A percentile compares a stretch with the other conserved stretches of the same genome.
These are phyloP conservation scores for Deroplatys truncata DNA, from an alignment of 2,888 invertebrate species.

Conservation along the genomic window DNA sequence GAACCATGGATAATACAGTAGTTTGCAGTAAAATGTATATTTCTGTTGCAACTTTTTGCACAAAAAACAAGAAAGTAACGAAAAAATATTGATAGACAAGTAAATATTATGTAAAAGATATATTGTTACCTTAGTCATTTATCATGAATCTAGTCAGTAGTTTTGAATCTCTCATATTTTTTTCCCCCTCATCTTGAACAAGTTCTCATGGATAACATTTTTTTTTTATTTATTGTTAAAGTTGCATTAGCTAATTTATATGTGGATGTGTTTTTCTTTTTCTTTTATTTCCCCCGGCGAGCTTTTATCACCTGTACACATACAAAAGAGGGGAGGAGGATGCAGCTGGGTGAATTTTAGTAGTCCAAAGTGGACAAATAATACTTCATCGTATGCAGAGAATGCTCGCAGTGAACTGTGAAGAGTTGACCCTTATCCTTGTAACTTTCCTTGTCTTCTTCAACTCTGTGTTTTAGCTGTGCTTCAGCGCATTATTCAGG, in stretches of 20 bases:
- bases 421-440: neutral
- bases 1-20: slow-evolving; percentile 12
- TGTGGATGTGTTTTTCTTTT: slow-evolving; percentile 1
- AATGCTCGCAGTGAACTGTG: slow-evolving; percentile 15
- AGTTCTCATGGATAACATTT: neutral
- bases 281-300: neutral
- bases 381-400: slow-evolving; percentile 16
- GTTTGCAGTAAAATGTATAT: slow-evolving; percentile 15
- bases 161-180: slow-evolving; percentile 18
- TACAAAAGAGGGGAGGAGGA: slow-evolving; percentile 19
- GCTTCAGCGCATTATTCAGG: slow-evolving; percentile 2
- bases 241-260: slow-evolving; percentile 15
- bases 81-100: slow-evolving; percentile 25
- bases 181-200: slow-evolving; percentile 24
- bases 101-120: slow-evolving; percentile 28
- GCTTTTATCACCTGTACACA: slow-evolving; percentile 18
- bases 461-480: neutral
- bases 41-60: slow-evolving; percentile 16
- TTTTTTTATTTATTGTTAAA: slow-evolving; percentile 17
- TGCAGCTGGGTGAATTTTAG: slow-evolving; percentile 41
- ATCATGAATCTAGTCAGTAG: slow-evolving; percentile 44
- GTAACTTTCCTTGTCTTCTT: neutral
- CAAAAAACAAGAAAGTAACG: slow-evolving; percentile 17
- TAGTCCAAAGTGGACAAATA: slow-evolving; percentile 48
- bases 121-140: slow-evolving; percentile 40